Conservation (phyloP, 2,113 vertebrate genomes). For the Galemys pyrenaicus region DNA sequence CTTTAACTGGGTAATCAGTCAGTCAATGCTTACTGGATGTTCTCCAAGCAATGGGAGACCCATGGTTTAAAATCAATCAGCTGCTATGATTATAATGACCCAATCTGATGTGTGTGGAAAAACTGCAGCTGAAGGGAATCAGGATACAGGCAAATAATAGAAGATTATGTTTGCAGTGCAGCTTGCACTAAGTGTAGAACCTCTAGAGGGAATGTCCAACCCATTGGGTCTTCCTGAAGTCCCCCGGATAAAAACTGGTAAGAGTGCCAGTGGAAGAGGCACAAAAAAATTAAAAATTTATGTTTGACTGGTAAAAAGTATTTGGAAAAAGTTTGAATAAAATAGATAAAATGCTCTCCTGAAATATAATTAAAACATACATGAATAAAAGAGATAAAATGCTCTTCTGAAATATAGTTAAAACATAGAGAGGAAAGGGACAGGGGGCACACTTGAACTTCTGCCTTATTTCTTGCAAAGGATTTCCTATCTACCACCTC, state of each 20-base stretch:
- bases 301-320: not conserved
- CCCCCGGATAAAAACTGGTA: constrained; percentile 14
- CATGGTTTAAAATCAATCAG: constrained; percentile 63
- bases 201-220: not conserved
- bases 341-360: not conserved
- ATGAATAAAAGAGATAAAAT: not conserved
- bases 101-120: not conserved
- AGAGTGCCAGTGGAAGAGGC: not conserved
- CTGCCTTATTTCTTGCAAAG: not conserved
- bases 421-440: not conserved
- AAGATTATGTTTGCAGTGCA: not conserved
- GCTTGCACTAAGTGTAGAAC: not conserved
- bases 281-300: not conserved
- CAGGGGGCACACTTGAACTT: not conserved
- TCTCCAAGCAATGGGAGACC: constrained; percentile 41
- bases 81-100: constrained; percentile 49
- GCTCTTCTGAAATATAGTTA: constrained; percentile 52
- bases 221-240: not conserved
- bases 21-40: not conserved
- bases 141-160: not conserved
- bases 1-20: constrained; percentile 53
- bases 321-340: not conserved
- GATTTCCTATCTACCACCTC: not conserved
- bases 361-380: constrained; percentile 49
- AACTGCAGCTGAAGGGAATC: not conserved